Conservation (phyloP, 2,888 invertebrate species). For the Seladonia tumulorum region DNA sequence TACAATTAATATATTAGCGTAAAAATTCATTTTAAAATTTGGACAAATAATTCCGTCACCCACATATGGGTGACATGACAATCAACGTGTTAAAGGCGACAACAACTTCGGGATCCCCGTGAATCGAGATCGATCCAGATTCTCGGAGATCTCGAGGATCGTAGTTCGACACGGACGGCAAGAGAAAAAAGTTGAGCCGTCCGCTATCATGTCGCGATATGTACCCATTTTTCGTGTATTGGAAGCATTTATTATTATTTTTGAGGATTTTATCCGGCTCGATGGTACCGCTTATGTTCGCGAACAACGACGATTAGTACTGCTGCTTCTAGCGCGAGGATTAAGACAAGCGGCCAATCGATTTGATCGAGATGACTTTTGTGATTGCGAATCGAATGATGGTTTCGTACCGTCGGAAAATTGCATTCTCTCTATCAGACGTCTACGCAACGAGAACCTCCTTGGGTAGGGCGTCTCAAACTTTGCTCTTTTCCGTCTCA, state of each 20-base stretch:
- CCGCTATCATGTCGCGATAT: background rate
- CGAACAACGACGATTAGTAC: constrained; percentile 17
- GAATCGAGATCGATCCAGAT: background rate
- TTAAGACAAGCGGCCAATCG: constrained; percentile 33
- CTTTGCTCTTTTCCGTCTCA: constrained; percentile 82
- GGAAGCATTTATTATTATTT: background rate
- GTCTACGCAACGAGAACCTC: constrained; percentile 80
- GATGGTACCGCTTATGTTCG: background rate
- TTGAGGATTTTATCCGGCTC: constrained; percentile 12
- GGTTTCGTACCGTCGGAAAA: constrained; percentile 80
- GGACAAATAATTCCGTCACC: too few species aligned
- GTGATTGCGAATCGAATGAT: constrained; percentile 66
- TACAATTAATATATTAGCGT: too few species aligned
- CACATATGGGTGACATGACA: too few species aligned
- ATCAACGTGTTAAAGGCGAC: too few species aligned
- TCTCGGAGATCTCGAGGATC: background rate
- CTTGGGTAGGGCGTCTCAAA: constrained; percentile 80
- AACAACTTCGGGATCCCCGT: background rate
- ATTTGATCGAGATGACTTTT: constrained; percentile 51
- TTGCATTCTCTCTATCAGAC: constrained; percentile 80
- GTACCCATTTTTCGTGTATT: background rate
- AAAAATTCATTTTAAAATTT: too few species aligned
- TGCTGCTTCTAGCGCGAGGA: constrained; percentile 15
- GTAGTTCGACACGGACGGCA: background rate
- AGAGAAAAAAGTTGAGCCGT: background rate